Base-by-base conservation (phyloP, 2,888 invertebrate species). In the Diaphora mendica region DNA sequence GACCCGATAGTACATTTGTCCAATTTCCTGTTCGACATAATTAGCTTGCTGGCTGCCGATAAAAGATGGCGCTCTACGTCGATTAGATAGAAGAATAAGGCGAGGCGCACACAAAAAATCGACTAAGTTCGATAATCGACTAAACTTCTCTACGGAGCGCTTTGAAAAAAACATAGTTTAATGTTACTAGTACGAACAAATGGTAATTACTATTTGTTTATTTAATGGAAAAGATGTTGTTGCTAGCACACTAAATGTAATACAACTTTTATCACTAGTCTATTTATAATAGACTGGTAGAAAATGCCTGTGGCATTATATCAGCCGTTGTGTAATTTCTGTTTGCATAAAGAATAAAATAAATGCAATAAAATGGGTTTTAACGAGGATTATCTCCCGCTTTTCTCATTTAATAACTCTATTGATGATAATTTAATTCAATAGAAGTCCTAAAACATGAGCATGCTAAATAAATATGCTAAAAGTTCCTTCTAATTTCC, bases 1-100 rank as follows among this genome's bases (percentile, higher is more conserved):
- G 44, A 15, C 23, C 26, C n/a, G 35, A 65, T 48, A 62, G 64
- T 17, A 39, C 72, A 68, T 78, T 79, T 78, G 79, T 80, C 70
- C 71, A 77, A 84, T 84, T 81, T 79, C 78, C 76, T 74, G 76
- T 71, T 26, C 42, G 71, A 77, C 30, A 64, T 77, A 76, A 79
- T 83, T 76, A 77, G 67, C 72, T 66, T 72, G 35, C 68, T 70
- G 71, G 17, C 69, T 62, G 48, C 64, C 70, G 77, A 72, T 73
- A 77, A 77, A 76, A 81, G 79, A 79, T 84, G 81, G 79, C 84
- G 78, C 39, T 62, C 30, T 74, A 44, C 11, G 39, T 55, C 39
- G 66, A 72, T 66, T 75, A 64, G 20, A 33, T 72, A 26, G 44
- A 66, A 4, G 26, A 44, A 20, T 72, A 72, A 72, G 66, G 72